These are phyloP conservation scores for Timandra comae DNA, from an alignment of 2,888 invertebrate species.

Conservation along the genomic window DNA sequence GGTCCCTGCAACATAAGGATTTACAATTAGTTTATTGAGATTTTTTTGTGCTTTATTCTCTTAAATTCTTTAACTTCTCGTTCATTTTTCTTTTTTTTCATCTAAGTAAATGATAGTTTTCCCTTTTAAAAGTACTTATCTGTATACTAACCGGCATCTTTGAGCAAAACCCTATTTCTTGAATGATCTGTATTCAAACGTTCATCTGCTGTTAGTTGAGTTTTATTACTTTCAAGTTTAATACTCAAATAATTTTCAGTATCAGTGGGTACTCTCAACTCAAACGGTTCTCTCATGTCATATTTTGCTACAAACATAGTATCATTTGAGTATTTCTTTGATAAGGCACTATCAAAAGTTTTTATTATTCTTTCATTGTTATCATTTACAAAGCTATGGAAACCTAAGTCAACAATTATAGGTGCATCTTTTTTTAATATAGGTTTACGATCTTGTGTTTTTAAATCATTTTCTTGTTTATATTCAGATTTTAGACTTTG, in stretches of 20 bases:
- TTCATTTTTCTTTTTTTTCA: too few relatives aligned
- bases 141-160: too few relatives aligned
- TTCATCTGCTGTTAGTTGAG: slow-evolving; percentile 1
- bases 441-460: too few relatives aligned
- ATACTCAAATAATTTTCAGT: slow-evolving; percentile 35
- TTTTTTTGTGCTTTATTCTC: too few relatives aligned
- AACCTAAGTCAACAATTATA: slow-evolving; percentile 36
- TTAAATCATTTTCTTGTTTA: too few relatives aligned
- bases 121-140: too few relatives aligned
- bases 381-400: slow-evolving; percentile 39
- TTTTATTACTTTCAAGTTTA: slow-evolving; percentile 24
- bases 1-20: too few relatives aligned
- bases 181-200: not conserved
- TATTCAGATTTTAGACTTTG: too few relatives aligned
- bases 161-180: too few relatives aligned
- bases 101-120: too few relatives aligned
- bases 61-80: too few relatives aligned
- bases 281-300: slow-evolving; percentile 27
- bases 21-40: too few relatives aligned
- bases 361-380: slow-evolving; percentile 37
- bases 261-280: slow-evolving; percentile 43
- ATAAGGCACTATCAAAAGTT: slow-evolving; percentile 31
- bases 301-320: slow-evolving; percentile 34
- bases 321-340: slow-evolving; percentile 24
- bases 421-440: slow-evolving; percentile 5